Evolutionary conservation across 2,113 vertebrate genomes (phyloP), one percentile per base, ranked within the genome.

Genomic region (Pristiophorus japonicus): DNA sequence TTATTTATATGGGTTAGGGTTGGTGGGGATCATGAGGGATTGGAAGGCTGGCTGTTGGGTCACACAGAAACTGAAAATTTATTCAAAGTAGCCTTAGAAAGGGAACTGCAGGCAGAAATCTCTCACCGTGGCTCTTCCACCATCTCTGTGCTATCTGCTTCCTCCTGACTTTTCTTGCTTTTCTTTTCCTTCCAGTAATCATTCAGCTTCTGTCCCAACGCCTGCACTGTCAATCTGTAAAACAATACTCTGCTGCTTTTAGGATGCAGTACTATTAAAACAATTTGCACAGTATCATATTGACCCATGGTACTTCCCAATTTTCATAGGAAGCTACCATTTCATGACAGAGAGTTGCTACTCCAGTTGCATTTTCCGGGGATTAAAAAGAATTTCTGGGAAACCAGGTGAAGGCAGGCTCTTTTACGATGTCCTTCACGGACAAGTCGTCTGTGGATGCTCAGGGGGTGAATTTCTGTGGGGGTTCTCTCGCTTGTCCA

Each of bases 171-270:
- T 96, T 96, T 97, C 96, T 97, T 97, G 92, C 97, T 97, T 12
- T 96, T 97, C 96, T 98, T 97, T 84, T 97, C 97, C n/a, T 97
- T 98, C 98, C 98, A 98, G 96, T 97, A 98, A 96, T 97, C 97
- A 22, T 98, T 98, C 88, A 98, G 97, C 96, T 98, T 98, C 95
- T 98, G 96, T n/a, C 97, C 97, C 96, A 98, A 96, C 42, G 97
- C 98, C 67, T 97, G 96, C 0, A 98, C 96, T 18, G 96, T 98
- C 94, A 97, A 96, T 96, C 98, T 98, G 51, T 95, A 96, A 94
- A 95, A 95, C 85, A 96, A 70, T 30, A 12, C 45, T 4, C 88
- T 38, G 38, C 1, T 5, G 34, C 12, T 92, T 92, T 92, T 92
- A 92, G 59, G 88, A 63, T 92, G 1, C 12, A 14, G 6, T 65